Base-by-base conservation (phyloP, 2,797 vertebrate genomes). In the Liasis olivaceus region DNA sequence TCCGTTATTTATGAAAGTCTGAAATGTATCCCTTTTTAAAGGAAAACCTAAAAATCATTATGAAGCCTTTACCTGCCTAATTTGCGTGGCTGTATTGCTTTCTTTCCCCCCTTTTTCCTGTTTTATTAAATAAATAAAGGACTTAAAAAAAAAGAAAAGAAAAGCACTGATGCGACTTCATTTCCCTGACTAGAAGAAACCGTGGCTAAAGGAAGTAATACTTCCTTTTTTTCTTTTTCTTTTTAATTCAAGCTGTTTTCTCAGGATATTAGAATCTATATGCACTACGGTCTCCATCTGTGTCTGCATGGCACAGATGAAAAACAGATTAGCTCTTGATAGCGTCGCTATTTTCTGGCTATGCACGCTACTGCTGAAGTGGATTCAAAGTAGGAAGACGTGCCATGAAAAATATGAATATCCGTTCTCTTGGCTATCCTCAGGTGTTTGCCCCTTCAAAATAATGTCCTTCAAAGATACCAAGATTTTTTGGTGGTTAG, bases 171-270 rank as follows among this genome's bases (percentile, higher is more conserved):
- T 47, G 22, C 17, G 22, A 22, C 22, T 51, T 22, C 87, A 62
- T 42, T 88, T 63, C 87, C 31, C 59, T 42, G 17, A 62, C 59
- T 36, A 24, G 31, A 36, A 31, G 22, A 42, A 62, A 87, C 5
- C 3, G 54, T 87, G 58, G 56, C 31, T 22, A 42, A 15, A 64
- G 28, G 6, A 17, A 88, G 12, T 87, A 31, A n/a, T 26, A 69
- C 66, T 69, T 31, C 13, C 64, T 14, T 69, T 15, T 5, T 0
- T 1, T 5, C 0, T 0, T 2, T 0, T 22, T 14, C 5, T 17
- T 36, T 72, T 72, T 17, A 72, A 72, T 72, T 26, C 64, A 17
- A 66, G 14, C 28, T 64, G 62, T 51, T 54, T 89, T 66, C 36
- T 56, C 5, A 36, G 4, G 54, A 15, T 26, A 22, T 8, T 59